Base-by-base conservation (phyloP, 2,888 invertebrate species). In the Galeruca laticollis region DNA sequence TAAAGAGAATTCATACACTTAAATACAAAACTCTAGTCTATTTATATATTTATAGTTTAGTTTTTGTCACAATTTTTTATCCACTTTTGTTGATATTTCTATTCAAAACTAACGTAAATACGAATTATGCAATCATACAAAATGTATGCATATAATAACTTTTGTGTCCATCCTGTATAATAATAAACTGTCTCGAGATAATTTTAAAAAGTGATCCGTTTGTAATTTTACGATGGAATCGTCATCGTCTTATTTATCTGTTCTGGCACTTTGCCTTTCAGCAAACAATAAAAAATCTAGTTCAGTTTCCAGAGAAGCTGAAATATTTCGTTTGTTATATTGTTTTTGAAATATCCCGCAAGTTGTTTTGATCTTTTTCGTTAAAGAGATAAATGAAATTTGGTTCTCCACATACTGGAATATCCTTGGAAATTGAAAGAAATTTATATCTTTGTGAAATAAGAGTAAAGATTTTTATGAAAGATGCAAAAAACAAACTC, bases 311-410 rank as follows among this genome's bases (percentile, higher is more conserved):
- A 9, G 15, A 15, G 15, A 40, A 18, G 18, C 13, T 40, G n/a
- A 40, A 40, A n/a, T 40, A 40, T 40, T 10, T 40, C 40, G 40
- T 47, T 47, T 47, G 15, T 47, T 47, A 47, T n/a, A 47, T 47
- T 47, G 43, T 47, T 47, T 47, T 47, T 47, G 43, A 47, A 15
- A 47, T 47, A 47, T 47, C 43, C 6, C 37, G 9, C 37, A 8
- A 2, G 37, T 37, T 47, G 43, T 47, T 18, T 47, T 18, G 6
- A 15, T 15, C 43, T 47, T 47, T n/a, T 47, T 47, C 43, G 0
- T 8, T 47, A 47, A 15, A 15, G 15, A 47, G n/a, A 47, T 15
- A 47, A 47, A 47, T 47, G 43, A 47, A 47, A 47, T 47, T 47
- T 47, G 4, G 8, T n/a, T 15, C 43, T 6, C 15, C 43, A 15